These are phyloP conservation scores for Pimephales promelas DNA, from an alignment of 2,113 vertebrate species.

Conservation along the genomic window DNA sequence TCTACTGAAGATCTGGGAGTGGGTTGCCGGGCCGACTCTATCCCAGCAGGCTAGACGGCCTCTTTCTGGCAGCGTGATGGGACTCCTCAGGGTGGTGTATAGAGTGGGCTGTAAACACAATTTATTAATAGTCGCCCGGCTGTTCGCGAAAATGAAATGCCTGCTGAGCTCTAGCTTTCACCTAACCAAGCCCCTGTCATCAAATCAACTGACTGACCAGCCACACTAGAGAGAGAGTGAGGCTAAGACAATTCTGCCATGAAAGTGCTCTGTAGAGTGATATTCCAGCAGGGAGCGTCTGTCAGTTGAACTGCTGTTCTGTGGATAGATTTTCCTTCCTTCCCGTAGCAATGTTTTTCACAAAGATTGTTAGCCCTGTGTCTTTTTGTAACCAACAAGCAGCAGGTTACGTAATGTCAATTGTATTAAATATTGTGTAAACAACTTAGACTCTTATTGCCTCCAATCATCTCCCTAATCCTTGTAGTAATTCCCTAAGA, in stretches of 20 bases:
- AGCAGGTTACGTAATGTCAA: conserved; percentile 55
- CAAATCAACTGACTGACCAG: conserved; percentile 34
- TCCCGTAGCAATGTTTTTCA: not conserved
- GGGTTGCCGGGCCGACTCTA: conserved; percentile 46
- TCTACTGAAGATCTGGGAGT: conserved; percentile 34
- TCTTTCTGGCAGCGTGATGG: conserved; percentile 50
- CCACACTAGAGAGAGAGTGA: not conserved
- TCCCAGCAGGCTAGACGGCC: conserved; percentile 52
- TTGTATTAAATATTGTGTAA: conserved; percentile 68
- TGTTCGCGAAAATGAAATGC: conserved; percentile 61
- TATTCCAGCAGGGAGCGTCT: conserved; percentile 28
- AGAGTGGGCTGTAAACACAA: conserved; percentile 59
- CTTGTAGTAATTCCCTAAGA: conserved; percentile 61
- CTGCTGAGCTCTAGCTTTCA: conserved; percentile 52
- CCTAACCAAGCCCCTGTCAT: conserved; percentile 64
- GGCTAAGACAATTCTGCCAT: not conserved
- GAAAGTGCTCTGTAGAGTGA: conserved; percentile 24
- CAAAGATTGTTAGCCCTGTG: not conserved
- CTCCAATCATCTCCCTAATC: conserved; percentile 58
- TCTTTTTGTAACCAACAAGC: conserved; percentile 9
- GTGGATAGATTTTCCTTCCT: conserved; percentile 12
- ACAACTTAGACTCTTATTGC: conserved; percentile 64
- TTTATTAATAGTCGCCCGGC: conserved; percentile 70
- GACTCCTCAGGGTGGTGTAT: conserved; percentile 59
- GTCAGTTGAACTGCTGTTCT: conserved; percentile 24